A percentile compares a stretch with the other conserved stretches of the same genome.
phyloP scores from a whole-genome alignment of 2,113 vertebrate species.

The Carassius gibelio region DNA sequence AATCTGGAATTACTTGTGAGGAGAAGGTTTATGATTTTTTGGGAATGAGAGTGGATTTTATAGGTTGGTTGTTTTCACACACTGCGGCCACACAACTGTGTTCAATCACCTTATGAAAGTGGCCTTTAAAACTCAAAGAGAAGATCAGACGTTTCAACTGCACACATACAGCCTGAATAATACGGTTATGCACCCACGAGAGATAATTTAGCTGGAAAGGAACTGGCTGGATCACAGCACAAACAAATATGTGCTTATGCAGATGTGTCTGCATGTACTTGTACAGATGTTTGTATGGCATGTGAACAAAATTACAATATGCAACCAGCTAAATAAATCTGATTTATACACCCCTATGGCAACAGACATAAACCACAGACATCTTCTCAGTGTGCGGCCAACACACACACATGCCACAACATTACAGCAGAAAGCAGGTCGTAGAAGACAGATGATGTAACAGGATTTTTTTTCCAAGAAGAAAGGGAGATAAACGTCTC shows the following conservation, averaged over 20 bases:
- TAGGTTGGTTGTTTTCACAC: too few relatives aligned
- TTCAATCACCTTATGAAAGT: too few relatives aligned
- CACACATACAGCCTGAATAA: background rate
- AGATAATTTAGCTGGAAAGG: background rate
- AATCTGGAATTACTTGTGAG: too few relatives aligned
- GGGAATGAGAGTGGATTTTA: too few relatives aligned
- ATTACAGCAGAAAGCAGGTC: constrained; percentile 6
- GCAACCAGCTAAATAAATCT: background rate
- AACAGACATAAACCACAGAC: background rate
- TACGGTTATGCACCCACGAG: background rate
- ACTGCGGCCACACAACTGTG: too few relatives aligned
- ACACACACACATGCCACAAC: background rate
- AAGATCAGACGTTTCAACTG: background rate
- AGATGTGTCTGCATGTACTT: background rate
- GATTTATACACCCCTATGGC: background rate
- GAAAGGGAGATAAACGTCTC: background rate
- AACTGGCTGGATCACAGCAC: background rate
- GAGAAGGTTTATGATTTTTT: too few relatives aligned
- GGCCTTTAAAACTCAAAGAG: background rate
- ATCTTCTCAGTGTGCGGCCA: background rate
- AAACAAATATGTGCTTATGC: background rate
- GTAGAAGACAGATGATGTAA: background rate
- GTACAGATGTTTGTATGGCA: constrained; percentile 9
- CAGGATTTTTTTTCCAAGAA: background rate
- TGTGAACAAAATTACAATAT: background rate